These are phyloP conservation scores for Bubalus kerabau DNA, from an alignment of 2,113 vertebrate species.

Conservation along the genomic window DNA sequence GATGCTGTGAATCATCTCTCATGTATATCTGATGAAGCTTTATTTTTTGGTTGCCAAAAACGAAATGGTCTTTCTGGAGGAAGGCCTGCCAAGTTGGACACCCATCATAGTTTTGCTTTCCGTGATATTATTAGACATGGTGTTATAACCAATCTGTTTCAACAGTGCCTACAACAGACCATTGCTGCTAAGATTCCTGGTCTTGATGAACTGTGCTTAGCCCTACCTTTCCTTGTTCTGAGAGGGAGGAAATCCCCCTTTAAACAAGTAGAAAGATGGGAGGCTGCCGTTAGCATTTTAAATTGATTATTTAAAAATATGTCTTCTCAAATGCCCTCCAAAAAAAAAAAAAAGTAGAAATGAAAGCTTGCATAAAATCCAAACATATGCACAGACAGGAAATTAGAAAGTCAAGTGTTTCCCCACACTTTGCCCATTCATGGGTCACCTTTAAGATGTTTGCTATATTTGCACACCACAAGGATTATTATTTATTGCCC, in stretches of 20 bases:
- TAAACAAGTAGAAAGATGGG: not conserved
- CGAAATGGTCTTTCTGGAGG: not conserved
- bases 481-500: not conserved
- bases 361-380: not conserved
- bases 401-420: not conserved
- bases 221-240: not conserved
- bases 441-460: not conserved
- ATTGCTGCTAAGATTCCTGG: not conserved
- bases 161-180: not conserved
- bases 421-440: not conserved
- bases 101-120: not conserved
- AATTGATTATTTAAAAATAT: not conserved
- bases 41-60: constrained; percentile 17
- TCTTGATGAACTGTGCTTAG: not conserved
- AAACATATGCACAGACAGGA: not conserved
- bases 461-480: not conserved
- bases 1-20: not conserved
- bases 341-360: not conserved
- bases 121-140: constrained; percentile 31
- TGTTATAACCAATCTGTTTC: constrained; percentile 29
- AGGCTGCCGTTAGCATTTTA: not conserved
- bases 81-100: constrained; percentile 19
- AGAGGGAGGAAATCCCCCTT: not conserved
- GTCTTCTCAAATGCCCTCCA: not conserved
- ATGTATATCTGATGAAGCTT: not conserved